Percentiles rank a stretch among this genome's conserved stretches.
Evolutionary conservation across 64 coral and sea anemone genomes (phyloP).

Genomic region (Exaiptasia diaphana): DNA sequence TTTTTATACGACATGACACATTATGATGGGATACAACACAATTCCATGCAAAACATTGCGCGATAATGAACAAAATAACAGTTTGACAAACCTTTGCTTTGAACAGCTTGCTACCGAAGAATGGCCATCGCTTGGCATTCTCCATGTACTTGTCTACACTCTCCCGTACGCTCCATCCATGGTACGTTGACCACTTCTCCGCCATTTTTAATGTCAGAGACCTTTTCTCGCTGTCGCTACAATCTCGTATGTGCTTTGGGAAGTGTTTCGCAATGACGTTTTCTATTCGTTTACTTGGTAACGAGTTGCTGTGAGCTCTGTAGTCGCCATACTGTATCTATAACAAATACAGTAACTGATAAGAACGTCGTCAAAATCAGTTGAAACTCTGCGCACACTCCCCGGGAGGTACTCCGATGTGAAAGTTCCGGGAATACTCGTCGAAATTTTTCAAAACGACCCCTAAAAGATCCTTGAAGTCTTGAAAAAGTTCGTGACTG

Average conservation of each 20-base stretch:
- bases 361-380: too few species aligned
- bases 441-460: too few species aligned
- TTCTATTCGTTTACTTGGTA: slow-evolving; percentile 79
- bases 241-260: slow-evolving; percentile 66
- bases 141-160: slow-evolving; percentile 79
- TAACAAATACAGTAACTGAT: slow-evolving; percentile 1
- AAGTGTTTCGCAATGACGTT: slow-evolving; percentile 68
- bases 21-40: too few species aligned
- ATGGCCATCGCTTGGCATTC: slow-evolving; percentile 78
- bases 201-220: slow-evolving; percentile 72
- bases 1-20: too few species aligned
- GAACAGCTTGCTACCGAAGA: slow-evolving; percentile 88
- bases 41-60: too few species aligned
- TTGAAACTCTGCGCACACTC: not conserved
- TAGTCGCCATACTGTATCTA: slow-evolving; percentile 91
- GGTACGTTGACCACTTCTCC: slow-evolving; percentile 78
- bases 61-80: too few species aligned
- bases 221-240: slow-evolving; percentile 64
- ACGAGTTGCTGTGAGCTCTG: slow-evolving; percentile 79
- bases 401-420: too few species aligned
- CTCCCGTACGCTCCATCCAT: slow-evolving; percentile 79
- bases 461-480: too few species aligned
- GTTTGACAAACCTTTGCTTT: slow-evolving; percentile 91
- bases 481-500: too few species aligned
- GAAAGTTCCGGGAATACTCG: too few species aligned